Conservation (phyloP, 1,140 invertebrate genomes). For the Lepeophtheirus salmonis region DNA sequence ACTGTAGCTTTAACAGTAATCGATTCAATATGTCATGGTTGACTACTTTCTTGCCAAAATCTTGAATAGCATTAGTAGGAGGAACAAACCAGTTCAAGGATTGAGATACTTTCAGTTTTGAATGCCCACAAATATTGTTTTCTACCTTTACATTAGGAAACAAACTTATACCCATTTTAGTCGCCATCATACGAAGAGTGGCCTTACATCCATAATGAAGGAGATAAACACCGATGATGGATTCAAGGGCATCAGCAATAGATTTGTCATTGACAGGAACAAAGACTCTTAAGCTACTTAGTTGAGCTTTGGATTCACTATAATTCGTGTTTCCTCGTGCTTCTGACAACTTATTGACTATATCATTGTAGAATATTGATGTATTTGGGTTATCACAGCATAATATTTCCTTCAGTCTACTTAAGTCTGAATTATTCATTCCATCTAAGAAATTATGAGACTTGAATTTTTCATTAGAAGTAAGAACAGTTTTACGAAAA, state of each 20-base stretch:
- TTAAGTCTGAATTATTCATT: too few relatives aligned
- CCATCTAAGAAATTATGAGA: too few relatives aligned
- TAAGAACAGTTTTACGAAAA: neutral
- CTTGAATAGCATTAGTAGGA: conserved; percentile 3
- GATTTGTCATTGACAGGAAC: conserved; percentile 8
- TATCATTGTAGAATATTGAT: too few relatives aligned
- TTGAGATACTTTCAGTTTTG: neutral
- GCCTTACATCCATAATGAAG: neutral
- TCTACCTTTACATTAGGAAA: neutral
- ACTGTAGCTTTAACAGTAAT: neutral
- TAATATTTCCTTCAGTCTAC: too few relatives aligned
- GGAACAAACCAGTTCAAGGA: conserved; percentile 9
- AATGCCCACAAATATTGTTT: neutral
- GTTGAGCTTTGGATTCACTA: too few relatives aligned
- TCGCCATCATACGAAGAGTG: neutral
- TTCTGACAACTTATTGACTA: too few relatives aligned
- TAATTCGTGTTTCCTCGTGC: too few relatives aligned
- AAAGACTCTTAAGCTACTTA: neutral
- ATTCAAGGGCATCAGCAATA: conserved; percentile 10
- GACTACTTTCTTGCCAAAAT: neutral
- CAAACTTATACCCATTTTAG: neutral
- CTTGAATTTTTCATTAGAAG: too few relatives aligned
- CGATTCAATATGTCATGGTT: too few relatives aligned
- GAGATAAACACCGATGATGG: conserved; percentile 6
- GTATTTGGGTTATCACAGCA: too few relatives aligned